Conservation (phyloP, 2,888 invertebrate species). For the Nomada ferruginata region DNA sequence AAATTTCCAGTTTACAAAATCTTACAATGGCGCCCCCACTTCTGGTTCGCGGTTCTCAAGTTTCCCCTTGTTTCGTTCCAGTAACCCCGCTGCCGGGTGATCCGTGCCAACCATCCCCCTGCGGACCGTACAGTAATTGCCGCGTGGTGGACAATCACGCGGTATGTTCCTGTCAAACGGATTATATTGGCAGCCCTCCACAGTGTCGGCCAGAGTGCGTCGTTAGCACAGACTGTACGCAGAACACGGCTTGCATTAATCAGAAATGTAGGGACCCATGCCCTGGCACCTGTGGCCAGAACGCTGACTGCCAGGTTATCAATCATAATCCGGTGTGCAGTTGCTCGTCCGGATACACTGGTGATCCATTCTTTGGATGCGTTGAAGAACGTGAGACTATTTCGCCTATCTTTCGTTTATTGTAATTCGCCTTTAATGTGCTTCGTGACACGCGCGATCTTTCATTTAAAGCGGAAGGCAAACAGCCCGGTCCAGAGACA, state of each 20-base stretch:
- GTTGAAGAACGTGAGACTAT: constrained; percentile 87
- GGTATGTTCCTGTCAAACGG: constrained; percentile 91
- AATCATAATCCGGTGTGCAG: constrained; percentile 95
- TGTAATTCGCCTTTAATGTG: neutral
- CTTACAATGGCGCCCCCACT: neutral
- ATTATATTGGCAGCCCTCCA: constrained; percentile 92
- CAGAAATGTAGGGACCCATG: constrained; percentile 94
- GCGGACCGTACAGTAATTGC: constrained; percentile 93
- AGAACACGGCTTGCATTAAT: constrained; percentile 91
- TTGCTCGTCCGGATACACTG: constrained; percentile 90
- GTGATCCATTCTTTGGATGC: constrained; percentile 93
- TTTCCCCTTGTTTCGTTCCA: constrained; percentile 21
- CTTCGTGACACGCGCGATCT: neutral
- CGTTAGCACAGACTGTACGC: constrained; percentile 92
- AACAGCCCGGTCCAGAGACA: constrained; percentile 82
- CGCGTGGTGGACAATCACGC: constrained; percentile 90
- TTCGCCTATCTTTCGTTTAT: too few relatives aligned
- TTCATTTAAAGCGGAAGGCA: constrained; percentile 26
- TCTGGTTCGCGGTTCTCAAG: neutral
- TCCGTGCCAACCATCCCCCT: constrained; percentile 89
- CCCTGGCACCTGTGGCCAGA: constrained; percentile 92
- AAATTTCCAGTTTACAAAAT: constrained; percentile 12
- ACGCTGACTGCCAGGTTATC: constrained; percentile 92
- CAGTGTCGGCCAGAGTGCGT: constrained; percentile 93
- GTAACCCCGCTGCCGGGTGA: constrained; percentile 78